A percentile compares a stretch with the other conserved stretches of the same genome.
phyloP scores from a whole-genome alignment of 2,113 vertebrate genomes.

The Synodontis membranacea region DNA sequence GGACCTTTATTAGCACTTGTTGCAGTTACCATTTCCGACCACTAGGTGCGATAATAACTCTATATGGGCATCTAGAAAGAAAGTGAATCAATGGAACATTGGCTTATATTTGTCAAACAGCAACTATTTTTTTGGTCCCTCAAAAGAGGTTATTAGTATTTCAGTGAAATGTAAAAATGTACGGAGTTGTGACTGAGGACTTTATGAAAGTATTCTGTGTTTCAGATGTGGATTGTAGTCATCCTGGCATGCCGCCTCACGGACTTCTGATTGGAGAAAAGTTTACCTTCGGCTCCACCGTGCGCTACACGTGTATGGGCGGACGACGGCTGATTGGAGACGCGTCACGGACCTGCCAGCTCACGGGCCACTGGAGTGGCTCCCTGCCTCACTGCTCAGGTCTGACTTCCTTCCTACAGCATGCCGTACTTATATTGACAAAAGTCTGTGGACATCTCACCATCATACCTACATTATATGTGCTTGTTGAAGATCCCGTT shows the following conservation, averaged over 20 bases:
- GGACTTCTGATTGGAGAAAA: constrained; percentile 87
- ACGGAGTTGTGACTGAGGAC: background rate
- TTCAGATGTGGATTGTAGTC: constrained; percentile 94
- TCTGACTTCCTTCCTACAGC: constrained; percentile 57
- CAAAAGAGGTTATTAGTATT: background rate
- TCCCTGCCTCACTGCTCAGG: constrained; percentile 96
- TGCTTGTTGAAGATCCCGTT: no score
- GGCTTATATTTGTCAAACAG: no score
- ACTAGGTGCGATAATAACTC: background rate
- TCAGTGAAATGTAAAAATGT: no score
- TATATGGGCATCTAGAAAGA: background rate
- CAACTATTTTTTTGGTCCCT: background rate
- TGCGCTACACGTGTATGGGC: constrained; percentile 87
- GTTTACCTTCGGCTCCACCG: constrained; percentile 88
- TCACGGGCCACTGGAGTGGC: constrained; percentile 93
- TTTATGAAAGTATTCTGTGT: constrained; percentile 23
- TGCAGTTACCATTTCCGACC: background rate
- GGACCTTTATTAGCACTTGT: background rate
- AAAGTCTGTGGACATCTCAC: background rate
- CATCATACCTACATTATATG: no score
- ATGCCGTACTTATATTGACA: background rate
- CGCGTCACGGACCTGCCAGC: constrained; percentile 85
- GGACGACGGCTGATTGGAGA: constrained; percentile 84
- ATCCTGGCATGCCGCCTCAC: constrained; percentile 88
- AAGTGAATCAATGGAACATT: no score